Evolutionary conservation across 1,140 invertebrate species (phyloP).

Genomic region (Doryteuthis pealeii): DNA sequence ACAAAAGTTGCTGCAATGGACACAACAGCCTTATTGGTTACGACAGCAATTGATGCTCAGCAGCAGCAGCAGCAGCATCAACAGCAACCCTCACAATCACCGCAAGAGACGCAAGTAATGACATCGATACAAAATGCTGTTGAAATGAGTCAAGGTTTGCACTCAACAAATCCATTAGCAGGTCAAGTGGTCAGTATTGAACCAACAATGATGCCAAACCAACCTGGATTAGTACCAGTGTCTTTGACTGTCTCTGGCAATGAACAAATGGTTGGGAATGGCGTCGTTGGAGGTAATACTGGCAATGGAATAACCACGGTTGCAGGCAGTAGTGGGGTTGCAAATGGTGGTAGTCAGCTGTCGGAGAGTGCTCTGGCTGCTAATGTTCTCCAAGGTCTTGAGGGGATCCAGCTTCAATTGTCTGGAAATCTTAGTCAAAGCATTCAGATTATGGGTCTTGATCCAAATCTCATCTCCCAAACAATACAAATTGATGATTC

Average conservation of each 20-base stretch:
- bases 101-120: conserved; percentile 22
- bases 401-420: conserved; percentile 58
- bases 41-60: not conserved
- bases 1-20: not conserved
- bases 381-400: conserved; percentile 44
- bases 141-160: not conserved
- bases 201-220: conserved; percentile 40
- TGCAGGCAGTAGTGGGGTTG: not conserved
- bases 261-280: conserved; percentile 4
- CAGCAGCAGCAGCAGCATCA: conserved; percentile 28
- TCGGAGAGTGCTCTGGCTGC: conserved; percentile 38
- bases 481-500: conserved; percentile 61
- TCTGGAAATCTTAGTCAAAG: conserved; percentile 51
- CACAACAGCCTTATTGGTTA: not conserved
- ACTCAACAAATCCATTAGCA: not conserved
- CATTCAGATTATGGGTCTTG: conserved; percentile 60
- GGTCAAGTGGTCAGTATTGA: conserved; percentile 55
- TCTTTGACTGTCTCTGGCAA: conserved; percentile 45
- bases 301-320: not conserved
- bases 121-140: conserved; percentile 21
- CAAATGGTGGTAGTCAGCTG: conserved; percentile 16
- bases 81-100: not conserved
- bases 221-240: conserved; percentile 45
- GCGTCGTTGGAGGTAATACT: not conserved
- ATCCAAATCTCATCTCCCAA: conserved; percentile 55